Percentiles rank a stretch among this genome's conserved stretches.
These are phyloP conservation scores for Dissostichus mawsoni DNA, from an alignment of 2,113 vertebrate genomes.

Conservation along the genomic window DNA sequence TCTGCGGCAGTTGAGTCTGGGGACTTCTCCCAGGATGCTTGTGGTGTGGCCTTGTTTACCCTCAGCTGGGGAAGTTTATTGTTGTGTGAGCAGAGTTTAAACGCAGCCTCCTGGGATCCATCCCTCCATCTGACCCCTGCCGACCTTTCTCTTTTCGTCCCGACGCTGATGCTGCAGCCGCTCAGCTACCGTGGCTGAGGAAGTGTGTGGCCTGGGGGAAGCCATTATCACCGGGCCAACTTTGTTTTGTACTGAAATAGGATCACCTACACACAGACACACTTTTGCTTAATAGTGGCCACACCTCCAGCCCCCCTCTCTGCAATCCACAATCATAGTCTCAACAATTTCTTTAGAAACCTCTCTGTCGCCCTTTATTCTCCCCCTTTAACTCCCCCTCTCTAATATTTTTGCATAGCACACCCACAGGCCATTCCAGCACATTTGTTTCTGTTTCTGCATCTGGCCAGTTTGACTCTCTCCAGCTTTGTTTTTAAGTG, in stretches of 20 bases:
- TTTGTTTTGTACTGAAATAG: slow-evolving; percentile 42
- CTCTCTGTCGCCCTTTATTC: background rate
- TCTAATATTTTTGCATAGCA: slow-evolving; percentile 5
- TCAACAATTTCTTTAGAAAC: slow-evolving; percentile 32
- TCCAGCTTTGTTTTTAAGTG: slow-evolving; percentile 23
- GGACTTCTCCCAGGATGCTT: slow-evolving; percentile 8
- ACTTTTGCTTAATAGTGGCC: slow-evolving; percentile 44
- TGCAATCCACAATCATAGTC: slow-evolving; percentile 32
- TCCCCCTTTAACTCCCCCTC: background rate
- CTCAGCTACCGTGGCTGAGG: slow-evolving; percentile 27
- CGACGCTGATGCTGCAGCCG: slow-evolving; percentile 19
- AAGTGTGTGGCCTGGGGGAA: slow-evolving; percentile 36
- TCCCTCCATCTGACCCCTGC: slow-evolving; percentile 45
- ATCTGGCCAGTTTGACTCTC: slow-evolving; percentile 44
- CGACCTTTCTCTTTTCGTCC: slow-evolving; percentile 44
- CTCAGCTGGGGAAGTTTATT: slow-evolving; percentile 39
- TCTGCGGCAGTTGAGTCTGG: slow-evolving; percentile 1
- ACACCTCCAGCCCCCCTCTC: slow-evolving; percentile 22
- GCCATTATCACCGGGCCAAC: slow-evolving; percentile 17
- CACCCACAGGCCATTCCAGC: slow-evolving; percentile 32
- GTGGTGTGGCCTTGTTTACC: slow-evolving; percentile 50
- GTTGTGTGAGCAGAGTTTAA: slow-evolving; percentile 49
- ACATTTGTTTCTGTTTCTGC: slow-evolving; percentile 54
- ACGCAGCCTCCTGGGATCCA: slow-evolving; percentile 34
- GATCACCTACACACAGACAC: slow-evolving; percentile 39